phyloP scores from a whole-genome alignment of 2,797 vertebrate species.

The Microchirus variegatus region DNA sequence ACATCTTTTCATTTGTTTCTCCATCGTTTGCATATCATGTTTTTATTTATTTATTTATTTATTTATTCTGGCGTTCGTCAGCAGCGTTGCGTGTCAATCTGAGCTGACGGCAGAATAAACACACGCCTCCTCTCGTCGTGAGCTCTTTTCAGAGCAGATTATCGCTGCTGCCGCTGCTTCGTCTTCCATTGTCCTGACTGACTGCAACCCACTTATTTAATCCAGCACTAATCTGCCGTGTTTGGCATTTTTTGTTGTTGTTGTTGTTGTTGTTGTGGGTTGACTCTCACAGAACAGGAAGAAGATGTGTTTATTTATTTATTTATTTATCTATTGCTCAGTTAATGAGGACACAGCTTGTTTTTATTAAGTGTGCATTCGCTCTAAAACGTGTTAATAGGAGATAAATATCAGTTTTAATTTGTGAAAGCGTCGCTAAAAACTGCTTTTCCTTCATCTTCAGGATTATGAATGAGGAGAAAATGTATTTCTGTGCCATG shows the following conservation, averaged over 20 bases:
- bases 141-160: constrained; percentile 56
- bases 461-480: no score
- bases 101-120: constrained; percentile 47
- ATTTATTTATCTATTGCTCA: no score
- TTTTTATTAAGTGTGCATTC: no score
- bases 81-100: constrained; percentile 22
- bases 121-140: constrained; percentile 45
- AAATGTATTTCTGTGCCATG: no score
- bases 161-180: constrained; percentile 29
- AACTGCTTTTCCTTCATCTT: no score
- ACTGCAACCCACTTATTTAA: constrained; percentile 37
- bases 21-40: background rate
- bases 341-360: no score
- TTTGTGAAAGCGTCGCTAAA: no score
- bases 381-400: no score
- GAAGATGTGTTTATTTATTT: no score
- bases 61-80: constrained; percentile 41
- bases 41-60: constrained; percentile 20
- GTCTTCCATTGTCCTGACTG: constrained; percentile 45
- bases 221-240: constrained; percentile 38
- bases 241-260: constrained; percentile 29
- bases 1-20: constrained; percentile 3
- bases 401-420: no score
- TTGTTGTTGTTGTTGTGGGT: constrained; percentile 6
- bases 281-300: no score